Conservation (phyloP, 2,113 vertebrate species). For the Eurystomus gularis region DNA sequence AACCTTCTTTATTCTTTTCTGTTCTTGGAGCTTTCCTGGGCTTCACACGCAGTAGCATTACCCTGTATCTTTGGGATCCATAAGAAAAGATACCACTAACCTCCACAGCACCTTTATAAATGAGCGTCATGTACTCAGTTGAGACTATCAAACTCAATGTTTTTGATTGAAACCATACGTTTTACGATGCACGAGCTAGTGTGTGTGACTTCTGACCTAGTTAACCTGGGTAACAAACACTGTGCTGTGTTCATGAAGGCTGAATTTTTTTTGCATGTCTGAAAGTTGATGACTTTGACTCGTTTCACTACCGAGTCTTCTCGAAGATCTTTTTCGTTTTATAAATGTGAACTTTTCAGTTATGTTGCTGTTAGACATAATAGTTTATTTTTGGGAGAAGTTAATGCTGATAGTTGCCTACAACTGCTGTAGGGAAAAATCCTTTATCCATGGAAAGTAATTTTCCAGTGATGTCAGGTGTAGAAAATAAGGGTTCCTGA, state of each 20-base stretch:
- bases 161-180: conserved; percentile 27
- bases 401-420: neutral
- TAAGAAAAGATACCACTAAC: neutral
- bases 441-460: neutral
- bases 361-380: neutral
- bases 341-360: neutral
- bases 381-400: neutral
- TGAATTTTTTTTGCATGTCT: neutral
- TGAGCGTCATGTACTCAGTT: neutral
- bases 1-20: neutral
- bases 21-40: neutral
- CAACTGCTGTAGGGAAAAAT: neutral
- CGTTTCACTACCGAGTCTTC: neutral
- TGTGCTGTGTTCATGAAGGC: neutral
- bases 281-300: neutral
- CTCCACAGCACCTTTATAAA: neutral
- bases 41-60: neutral
- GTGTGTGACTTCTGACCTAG: neutral
- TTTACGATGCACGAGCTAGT: neutral
- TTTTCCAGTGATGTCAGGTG: neutral
- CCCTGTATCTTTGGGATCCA: neutral
- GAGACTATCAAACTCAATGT: neutral
- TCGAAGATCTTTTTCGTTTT: neutral
- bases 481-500: neutral
- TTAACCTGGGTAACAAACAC: neutral